Base-by-base conservation (phyloP, 2,113 vertebrate species). In the Athene noctua region DNA sequence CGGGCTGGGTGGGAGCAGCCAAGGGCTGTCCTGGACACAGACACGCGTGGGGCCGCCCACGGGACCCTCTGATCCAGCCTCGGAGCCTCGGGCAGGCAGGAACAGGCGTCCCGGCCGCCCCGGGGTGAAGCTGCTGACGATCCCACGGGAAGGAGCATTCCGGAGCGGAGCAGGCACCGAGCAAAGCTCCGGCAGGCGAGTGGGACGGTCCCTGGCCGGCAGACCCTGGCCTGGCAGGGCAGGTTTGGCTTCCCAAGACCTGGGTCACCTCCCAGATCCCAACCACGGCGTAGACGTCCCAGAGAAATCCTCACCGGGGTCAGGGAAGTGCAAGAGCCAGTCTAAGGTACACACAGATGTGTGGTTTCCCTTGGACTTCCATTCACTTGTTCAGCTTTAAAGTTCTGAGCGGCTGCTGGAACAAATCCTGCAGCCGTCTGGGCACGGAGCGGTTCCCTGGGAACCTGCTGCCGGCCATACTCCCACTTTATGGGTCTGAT, bases 271-370 rank as follows among this genome's bases (percentile, higher is more conserved):
- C 47, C 11, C 21, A 1, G 0, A 52, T 30, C 46, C n/a, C 86
- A 55, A 25, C 30, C 47, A 7, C 0, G 0, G 66, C 2, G 0
- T 2, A 7, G 34, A 38, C 4, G 0, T 66, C 36, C 32, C 42
- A 8, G n/a, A 1, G 2, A 36, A 49, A 42, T 7, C n/a, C 54
- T 36, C 11, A 4, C 27, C 27, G 9, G 0, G 19, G 19, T 5
- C 54, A 55, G 47, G 52, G 52, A 84, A 34, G 32, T 9, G 2
- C 49, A 4, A 3, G 47, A 27, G 25, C 27, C 29, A 7, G 13
- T 19, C 13, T 15, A 16, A 51, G 29, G 44, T 8, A 17, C 11
- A 27, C 51, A 16, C 74, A n/a, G 80, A 11, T 15, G 34, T 17
- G 51, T 27, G 62, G 29, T 32, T 90, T 32, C 75, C 63, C 38